Base-by-base conservation (phyloP, 2,113 vertebrate species). In the Lonchura striata region DNA sequence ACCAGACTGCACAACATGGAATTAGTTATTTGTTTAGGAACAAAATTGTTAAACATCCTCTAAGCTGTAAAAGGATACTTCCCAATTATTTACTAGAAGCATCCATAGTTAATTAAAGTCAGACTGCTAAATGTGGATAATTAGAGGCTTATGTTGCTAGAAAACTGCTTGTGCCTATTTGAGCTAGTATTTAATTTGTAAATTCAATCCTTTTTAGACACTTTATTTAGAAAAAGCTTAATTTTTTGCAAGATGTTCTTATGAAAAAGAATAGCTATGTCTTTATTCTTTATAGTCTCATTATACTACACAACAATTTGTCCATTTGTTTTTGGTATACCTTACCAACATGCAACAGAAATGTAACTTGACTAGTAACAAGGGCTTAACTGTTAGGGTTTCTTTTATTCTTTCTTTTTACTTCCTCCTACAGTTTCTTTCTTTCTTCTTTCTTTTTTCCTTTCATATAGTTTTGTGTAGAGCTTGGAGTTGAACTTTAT, bases 141-240 rank as follows among this genome's bases (percentile, higher is more conserved):
- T 93, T 95, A 96, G 81, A 86, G 75, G 75, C 75, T 95, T 94
- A 72, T 84, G 69, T 94, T 97, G 44, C 68, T 94, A 57, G 71
- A 92, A 97, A 95, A 90, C 39, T 83, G 75, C 68, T 70, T 77
- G 63, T 90, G 72, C 82, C 88, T 52, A 52, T 77, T 86, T 77
- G 23, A 86, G n/a, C 72, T 75, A 66, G 59, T 86, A 66, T 76
- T 79, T 23, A 77, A 46, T 88, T 94, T 87, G n/a, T 82, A 74
- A 94, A 94, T 54, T 60, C 37, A 76, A 27, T 35, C 52, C 33
- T 21, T 3, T 88, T 90, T 63, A 66, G 47, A 70, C 11, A 68
- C 25, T 89, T 81, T 35, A 69, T 86, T 86, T 90, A 92, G 79
- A 66, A 92, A 88, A 93, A 93, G 18, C 5, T 33, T 44, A 47